Evolutionary conservation across 2,113 vertebrate species (phyloP).

Genomic region (Seriola aureovittata): DNA sequence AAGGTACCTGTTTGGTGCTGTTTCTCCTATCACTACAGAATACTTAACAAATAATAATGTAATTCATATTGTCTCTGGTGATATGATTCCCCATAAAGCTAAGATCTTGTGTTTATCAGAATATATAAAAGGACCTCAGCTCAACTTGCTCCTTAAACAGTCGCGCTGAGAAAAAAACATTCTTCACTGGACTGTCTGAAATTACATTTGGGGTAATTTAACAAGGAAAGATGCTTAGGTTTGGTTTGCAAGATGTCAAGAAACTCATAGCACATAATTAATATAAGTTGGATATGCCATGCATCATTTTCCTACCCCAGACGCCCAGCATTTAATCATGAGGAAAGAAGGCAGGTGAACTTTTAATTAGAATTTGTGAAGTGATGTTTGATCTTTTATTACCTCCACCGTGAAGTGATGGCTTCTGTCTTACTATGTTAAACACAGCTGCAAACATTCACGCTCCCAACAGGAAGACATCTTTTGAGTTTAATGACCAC

Average conservation of each 20-base stretch:
- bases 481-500: slow-evolving; percentile 19
- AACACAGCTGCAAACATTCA: slow-evolving; percentile 5
- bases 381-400: slow-evolving; percentile 65
- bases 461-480: not conserved
- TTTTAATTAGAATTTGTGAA: slow-evolving; percentile 58
- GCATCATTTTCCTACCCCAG: slow-evolving; percentile 52
- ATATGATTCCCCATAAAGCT: not conserved
- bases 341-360: slow-evolving; percentile 48
- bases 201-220: slow-evolving; percentile 1
- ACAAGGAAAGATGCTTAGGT: not conserved
- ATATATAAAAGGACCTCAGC: not conserved
- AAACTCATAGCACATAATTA: slow-evolving; percentile 55
- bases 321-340: slow-evolving; percentile 59
- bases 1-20: not conserved
- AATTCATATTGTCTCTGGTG: not conserved
- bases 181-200: not conserved
- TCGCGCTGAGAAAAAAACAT: slow-evolving; percentile 1
- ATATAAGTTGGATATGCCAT: slow-evolving; percentile 50
- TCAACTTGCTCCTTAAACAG: not conserved
- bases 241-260: slow-evolving; percentile 33
- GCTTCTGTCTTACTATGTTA: slow-evolving; percentile 22
- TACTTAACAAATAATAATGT: not conserved
- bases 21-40: not conserved
- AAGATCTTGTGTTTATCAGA: slow-evolving; percentile 11
- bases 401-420: slow-evolving; percentile 16